Conservation (phyloP, 2,113 vertebrate genomes). For the Hirundichthys speculiger region DNA sequence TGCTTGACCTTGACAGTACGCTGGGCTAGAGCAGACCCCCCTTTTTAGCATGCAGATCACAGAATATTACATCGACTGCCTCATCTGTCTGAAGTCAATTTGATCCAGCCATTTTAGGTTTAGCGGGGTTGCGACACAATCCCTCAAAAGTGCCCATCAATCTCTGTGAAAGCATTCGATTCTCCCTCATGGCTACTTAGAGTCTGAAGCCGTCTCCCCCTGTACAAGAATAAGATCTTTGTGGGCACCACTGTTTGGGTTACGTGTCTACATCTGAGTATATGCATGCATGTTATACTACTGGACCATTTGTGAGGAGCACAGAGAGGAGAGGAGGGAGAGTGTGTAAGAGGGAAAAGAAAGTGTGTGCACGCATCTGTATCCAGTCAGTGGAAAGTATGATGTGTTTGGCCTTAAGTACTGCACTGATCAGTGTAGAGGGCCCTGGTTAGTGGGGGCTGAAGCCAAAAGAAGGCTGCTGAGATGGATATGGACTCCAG, state of each 20-base stretch:
- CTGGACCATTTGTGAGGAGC: constrained; percentile 59
- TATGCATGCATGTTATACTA: constrained; percentile 56
- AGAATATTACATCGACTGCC: constrained; percentile 79
- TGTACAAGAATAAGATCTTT: constrained; percentile 44
- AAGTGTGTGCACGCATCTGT: constrained; percentile 58
- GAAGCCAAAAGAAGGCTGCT: constrained; percentile 74
- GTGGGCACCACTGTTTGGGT: constrained; percentile 65
- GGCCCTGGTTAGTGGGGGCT: constrained; percentile 72
- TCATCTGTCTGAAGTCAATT: constrained; percentile 81
- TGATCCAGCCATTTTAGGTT: constrained; percentile 81
- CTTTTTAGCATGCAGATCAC: constrained; percentile 82
- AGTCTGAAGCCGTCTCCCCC: constrained; percentile 44
- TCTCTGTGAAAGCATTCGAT: constrained; percentile 76
- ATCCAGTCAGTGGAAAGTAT: constrained; percentile 78
- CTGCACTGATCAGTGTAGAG: constrained; percentile 74
- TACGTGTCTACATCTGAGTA: constrained; percentile 56
- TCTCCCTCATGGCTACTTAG: constrained; percentile 74
- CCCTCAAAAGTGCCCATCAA: constrained; percentile 79
- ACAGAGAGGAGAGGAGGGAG: constrained; percentile 18
- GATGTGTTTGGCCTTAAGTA: constrained; percentile 78
- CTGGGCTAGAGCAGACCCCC: constrained; percentile 69
- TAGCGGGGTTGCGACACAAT: constrained; percentile 77
- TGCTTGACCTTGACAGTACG: constrained; percentile 74
- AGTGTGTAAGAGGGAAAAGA: constrained; percentile 10
- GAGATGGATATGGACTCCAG: constrained; percentile 79